phyloP scores from a whole-genome alignment of 2,888 invertebrate genomes.

The Hipparchia sbordonii region DNA sequence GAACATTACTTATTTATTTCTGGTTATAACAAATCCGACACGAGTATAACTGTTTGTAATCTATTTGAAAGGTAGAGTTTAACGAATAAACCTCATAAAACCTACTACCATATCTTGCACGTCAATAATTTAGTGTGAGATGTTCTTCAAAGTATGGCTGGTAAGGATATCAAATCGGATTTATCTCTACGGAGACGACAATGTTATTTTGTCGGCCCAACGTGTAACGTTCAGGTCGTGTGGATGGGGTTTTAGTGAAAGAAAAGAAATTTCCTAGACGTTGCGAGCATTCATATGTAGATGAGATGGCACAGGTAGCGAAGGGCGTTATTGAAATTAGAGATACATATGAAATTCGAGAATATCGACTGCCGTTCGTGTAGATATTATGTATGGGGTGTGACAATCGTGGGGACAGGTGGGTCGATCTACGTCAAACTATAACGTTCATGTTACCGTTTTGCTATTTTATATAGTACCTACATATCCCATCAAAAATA shows the following conservation, averaged over 20 bases:
- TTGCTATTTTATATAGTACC: neutral
- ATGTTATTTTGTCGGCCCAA: neutral
- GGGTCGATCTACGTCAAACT: slow-evolving; percentile 29
- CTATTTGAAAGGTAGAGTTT: too few species aligned
- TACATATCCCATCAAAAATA: too few species aligned
- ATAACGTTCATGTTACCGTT: slow-evolving; percentile 10
- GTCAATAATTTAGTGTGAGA: too few species aligned
- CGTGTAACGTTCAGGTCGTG: slow-evolving; percentile 3
- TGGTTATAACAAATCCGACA: too few species aligned
- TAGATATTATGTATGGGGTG: slow-evolving; percentile 32
- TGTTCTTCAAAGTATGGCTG: too few species aligned
- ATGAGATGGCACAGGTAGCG: slow-evolving; percentile 78
- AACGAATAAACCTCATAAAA: too few species aligned
- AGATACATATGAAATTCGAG: slow-evolving; percentile 74
- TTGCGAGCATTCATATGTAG: slow-evolving; percentile 79
- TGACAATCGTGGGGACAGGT: slow-evolving; percentile 39
- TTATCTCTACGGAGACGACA: neutral
- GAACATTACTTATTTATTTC: too few species aligned
- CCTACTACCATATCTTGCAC: too few species aligned
- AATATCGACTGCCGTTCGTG: slow-evolving; percentile 39
- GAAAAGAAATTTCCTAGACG: slow-evolving; percentile 77
- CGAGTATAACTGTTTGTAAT: too few species aligned
- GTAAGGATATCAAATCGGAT: too few species aligned
- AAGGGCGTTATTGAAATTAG: slow-evolving; percentile 80
- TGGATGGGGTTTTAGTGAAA: slow-evolving; percentile 54